A percentile compares a stretch with the other conserved stretches of the same genome.
These are phyloP conservation scores for Drosophila paulistorum DNA, from an alignment of 1,140 invertebrate species.

Conservation along the genomic window DNA sequence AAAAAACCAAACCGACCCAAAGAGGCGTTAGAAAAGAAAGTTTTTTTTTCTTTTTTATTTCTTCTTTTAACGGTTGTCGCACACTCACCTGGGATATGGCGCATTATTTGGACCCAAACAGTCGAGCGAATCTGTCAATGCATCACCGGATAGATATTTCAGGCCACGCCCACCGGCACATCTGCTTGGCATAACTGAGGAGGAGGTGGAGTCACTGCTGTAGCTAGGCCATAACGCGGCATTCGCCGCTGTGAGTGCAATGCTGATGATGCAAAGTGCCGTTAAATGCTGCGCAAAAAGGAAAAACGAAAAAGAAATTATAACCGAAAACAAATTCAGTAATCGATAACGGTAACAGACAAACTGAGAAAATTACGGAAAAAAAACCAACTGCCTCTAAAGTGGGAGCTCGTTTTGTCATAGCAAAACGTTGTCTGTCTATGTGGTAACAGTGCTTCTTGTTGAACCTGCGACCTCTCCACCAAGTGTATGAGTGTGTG, in stretches of 20 bases:
- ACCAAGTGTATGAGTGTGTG: no score
- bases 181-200: slow-evolving; percentile 71
- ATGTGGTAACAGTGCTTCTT: slow-evolving; percentile 17
- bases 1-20: neutral
- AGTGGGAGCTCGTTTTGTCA: neutral
- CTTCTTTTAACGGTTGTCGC: slow-evolving; percentile 20
- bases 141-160: slow-evolving; percentile 94
- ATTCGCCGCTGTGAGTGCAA: slow-evolving; percentile 65
- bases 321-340: slow-evolving; percentile 15
- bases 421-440: slow-evolving; percentile 14
- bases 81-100: slow-evolving; percentile 90
- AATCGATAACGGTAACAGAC: slow-evolving; percentile 24
- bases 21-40: slow-evolving; percentile 73
- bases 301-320: slow-evolving; percentile 6
- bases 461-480: slow-evolving; percentile 17
- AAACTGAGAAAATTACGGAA: neutral
- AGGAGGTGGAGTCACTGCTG: slow-evolving; percentile 59
- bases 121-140: slow-evolving; percentile 88
- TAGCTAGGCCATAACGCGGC: slow-evolving; percentile 76
- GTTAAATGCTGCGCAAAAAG: slow-evolving; percentile 62
- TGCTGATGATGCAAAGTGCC: slow-evolving; percentile 71
- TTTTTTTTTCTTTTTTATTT: slow-evolving; percentile 2
- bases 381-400: neutral
- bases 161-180: slow-evolving; percentile 86
- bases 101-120: slow-evolving; percentile 91